A percentile compares a stretch with the other conserved stretches of the same genome.
These are phyloP conservation scores for Dufourea novaeangliae DNA, from an alignment of 1,140 invertebrate genomes.

Conservation along the genomic window DNA sequence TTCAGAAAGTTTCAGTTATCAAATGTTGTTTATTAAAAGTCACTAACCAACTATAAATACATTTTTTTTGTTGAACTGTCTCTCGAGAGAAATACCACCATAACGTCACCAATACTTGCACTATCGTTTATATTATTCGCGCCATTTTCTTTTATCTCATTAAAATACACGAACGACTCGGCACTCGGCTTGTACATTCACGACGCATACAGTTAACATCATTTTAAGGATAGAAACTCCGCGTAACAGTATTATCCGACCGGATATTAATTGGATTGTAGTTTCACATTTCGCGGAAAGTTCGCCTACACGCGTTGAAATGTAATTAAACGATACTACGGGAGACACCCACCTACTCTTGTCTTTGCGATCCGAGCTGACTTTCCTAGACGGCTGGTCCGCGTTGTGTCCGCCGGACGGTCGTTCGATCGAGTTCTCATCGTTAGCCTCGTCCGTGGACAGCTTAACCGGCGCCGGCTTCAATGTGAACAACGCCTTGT, in stretches of 20 bases:
- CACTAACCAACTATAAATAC: no score
- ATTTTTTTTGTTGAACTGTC: no score
- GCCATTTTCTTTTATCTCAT: no score
- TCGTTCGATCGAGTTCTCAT: constrained; percentile 30
- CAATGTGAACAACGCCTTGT: constrained; percentile 63
- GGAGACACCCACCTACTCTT: background rate
- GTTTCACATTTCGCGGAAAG: background rate
- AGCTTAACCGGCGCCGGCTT: constrained; percentile 45
- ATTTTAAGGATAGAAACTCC: constrained; percentile 8
- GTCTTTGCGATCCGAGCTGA: background rate
- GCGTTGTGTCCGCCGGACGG: background rate
- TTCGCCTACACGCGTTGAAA: background rate
- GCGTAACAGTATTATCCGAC: constrained; percentile 19
- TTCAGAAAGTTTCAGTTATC: no score
- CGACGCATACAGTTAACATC: background rate
- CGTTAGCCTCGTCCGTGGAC: constrained; percentile 21
- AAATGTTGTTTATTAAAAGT: no score
- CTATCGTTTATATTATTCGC: no score
- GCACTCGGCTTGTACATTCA: no score
- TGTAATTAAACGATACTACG: background rate
- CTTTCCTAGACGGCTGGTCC: background rate
- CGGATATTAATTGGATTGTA: constrained; percentile 23
- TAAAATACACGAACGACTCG: no score
- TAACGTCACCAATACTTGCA: no score
- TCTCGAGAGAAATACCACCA: no score